Evolutionary conservation across 2,113 vertebrate genomes (phyloP), one percentile per base, ranked within the genome.

Genomic region (Apeltes quadracus): DNA sequence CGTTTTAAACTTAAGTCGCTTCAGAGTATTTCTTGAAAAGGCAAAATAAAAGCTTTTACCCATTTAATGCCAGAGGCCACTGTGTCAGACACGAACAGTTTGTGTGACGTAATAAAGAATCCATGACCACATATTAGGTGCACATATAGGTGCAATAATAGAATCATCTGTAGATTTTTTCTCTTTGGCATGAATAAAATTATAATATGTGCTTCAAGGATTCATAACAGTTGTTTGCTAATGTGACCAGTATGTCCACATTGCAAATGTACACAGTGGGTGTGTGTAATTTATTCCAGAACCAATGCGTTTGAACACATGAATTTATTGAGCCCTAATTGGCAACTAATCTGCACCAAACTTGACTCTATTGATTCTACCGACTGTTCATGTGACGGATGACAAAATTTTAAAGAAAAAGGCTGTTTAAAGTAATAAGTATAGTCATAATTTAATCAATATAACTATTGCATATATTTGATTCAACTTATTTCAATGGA

Each of bases 161-260:
- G 18, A 13, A 36, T 20, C 38, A 38, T n/a, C 38, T 56, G 54
- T 10, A n/a, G 9, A 16, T 34, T 58, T 36, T 58, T 36, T 34
- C n/a, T 41, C 14, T 61, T 61, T 41, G 22, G 34, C 58, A 20
- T 4, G 7, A 7, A 41, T 25, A 41, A 1, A 16, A 61, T 27
- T 32, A 32, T 5, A 32, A 32, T 32, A 32, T 34, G 14, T 53
- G 16, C 14, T 27, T 34, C 25, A 23, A 2, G 14, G 14, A 5
- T 9, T 22, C 9, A 81, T 81, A 71, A 59, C 29, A 54, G 25
- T n/a, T 68, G 46, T 76, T 64, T 78, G 58, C 68, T 32, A 43
- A 78, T 34, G 20, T 53, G 9, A 23, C 10, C 46, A 43, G 18
- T 29, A 73, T 43, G 72, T 63, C 29, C 29, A 68, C 51, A 72